Base-by-base conservation (phyloP, 2,113 vertebrate genomes). In the Stigmatopora argus region DNA sequence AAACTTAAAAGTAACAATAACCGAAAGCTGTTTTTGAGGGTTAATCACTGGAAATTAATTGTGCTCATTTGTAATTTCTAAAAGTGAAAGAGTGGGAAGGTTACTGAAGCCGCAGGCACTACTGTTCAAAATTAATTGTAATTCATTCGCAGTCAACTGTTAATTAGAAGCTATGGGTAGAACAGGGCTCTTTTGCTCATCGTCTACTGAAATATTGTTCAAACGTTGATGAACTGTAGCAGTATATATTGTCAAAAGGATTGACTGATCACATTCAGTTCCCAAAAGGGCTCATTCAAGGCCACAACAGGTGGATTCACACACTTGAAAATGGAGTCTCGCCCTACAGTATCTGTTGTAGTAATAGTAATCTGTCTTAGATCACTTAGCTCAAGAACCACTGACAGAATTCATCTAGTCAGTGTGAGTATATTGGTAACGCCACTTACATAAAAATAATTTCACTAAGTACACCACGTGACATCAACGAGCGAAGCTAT, bases 401-500 rank as follows among this genome's bases (percentile, higher is more conserved):
- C 41, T 23, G n/a, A 49, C 9, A 63, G 21, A 62, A 57, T 69
- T 72, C n/a, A 66, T 46, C 67, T 19, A 35, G 38, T 67, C 46
- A 35, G 53, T 19, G 18, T 46, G 45, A 45, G 19, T 55, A 52
- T 57, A 23, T 8, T 71, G 35, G 56, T 74, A 71, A 63, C 74
- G 19, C 70, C 49, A 68, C 72, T 75, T 67, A 66, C 46, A 74
- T 65, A 67, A 71, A 82, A 80, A 78, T 41, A 64, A 72, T 66
- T 73, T 64, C 49, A 70, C 58, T 72, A 71, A 79, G 60, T 62
- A 45, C 65, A 47, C 62, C 61, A 71, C 78, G 59, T 62, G 67
- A 75, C 56, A 52, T 51, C 66, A 69, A 55, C 26, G 26, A 48
- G 60, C 81, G 70, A 78, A 75, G 63, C 73, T 71, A 83, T 89